Evolutionary conservation across 2,113 vertebrate genomes (phyloP).

Genomic region (Tylochromis polylepis): DNA sequence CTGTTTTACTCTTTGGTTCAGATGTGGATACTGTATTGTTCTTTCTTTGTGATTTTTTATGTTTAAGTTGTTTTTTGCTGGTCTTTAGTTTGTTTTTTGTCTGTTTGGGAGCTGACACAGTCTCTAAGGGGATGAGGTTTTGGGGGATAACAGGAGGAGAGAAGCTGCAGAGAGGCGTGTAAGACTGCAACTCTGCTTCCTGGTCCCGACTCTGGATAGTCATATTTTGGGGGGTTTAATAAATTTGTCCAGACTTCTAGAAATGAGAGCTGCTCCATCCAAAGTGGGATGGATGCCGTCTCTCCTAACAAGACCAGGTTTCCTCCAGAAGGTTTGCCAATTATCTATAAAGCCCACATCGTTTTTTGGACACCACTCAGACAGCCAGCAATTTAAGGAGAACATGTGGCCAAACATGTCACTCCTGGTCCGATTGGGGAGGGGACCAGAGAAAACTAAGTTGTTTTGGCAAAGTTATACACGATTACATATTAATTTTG

Average conservation of each 20-base stretch:
- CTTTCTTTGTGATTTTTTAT: fast-evolving
- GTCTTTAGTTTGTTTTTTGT: background rate
- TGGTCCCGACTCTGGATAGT: background rate
- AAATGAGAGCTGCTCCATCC: background rate
- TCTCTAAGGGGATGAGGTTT: background rate
- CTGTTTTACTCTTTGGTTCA: background rate
- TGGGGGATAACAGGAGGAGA: background rate
- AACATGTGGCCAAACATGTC: background rate
- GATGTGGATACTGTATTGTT: background rate
- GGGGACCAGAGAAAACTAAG: background rate
- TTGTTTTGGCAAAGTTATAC: background rate
- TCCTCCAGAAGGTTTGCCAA: no score
- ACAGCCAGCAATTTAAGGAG: background rate
- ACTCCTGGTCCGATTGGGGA: background rate
- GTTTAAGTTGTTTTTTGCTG: background rate
- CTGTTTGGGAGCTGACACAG: fast-evolving
- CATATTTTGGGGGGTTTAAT: background rate
- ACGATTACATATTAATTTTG: background rate
- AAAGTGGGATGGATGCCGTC: no score
- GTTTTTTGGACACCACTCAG: background rate
- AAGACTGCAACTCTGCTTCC: background rate
- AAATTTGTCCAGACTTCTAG: background rate
- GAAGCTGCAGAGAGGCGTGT: background rate
- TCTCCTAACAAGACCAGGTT: no score
- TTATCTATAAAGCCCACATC: background rate